Base-by-base conservation (phyloP, 2,888 invertebrate genomes). In the Stenodema calcarata region DNA sequence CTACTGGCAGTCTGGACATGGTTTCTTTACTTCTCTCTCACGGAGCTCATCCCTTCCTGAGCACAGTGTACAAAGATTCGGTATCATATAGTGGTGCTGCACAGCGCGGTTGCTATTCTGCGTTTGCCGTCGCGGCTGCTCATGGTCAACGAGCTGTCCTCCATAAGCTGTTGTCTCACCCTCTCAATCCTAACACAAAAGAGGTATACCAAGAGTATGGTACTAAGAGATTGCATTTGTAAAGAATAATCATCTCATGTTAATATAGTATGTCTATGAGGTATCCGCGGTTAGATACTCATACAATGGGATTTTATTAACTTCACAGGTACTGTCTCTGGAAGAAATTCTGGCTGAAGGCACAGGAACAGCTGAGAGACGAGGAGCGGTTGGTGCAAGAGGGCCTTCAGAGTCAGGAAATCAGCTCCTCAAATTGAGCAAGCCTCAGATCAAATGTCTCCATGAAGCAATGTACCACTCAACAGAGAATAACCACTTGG, bases 391-490 rank as follows among this genome's bases (percentile, higher is more conserved):
- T 3, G 80, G 80, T 9, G 28, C 80, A 9, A 54, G 82, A 41
- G 62, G 69, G 7, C 41, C 82, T 14, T 41, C 62, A 18, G 82
- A 82, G 16, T 30, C 82, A 1, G 82, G 82, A 0, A 82, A 69
- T 23, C 89, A 89, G 50, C 88, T 89, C 18, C 75, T 89, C 27
- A 89, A 89, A 86, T 70, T 96, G 90, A 96, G 94, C 89, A 97
- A 97, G 91, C 93, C 94, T 44, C 97, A 97, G 92, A 94, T 95
- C 89, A 95, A 96, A 89, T 95, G 96, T 70, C 92, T 97, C 87
- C 97, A 97, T 90, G 97, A 98, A 91, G 97, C 98, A 28, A 96
- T 98, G 96, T 98, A 98, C 91, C 97, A 97, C 90, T 96, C 97
- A 88, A 96, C 97, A 0, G 98, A 98, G 91, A 97, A 96, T 90